phyloP scores from a whole-genome alignment of 2,797 vertebrate species.

The Coregonus ussuriensis region DNA sequence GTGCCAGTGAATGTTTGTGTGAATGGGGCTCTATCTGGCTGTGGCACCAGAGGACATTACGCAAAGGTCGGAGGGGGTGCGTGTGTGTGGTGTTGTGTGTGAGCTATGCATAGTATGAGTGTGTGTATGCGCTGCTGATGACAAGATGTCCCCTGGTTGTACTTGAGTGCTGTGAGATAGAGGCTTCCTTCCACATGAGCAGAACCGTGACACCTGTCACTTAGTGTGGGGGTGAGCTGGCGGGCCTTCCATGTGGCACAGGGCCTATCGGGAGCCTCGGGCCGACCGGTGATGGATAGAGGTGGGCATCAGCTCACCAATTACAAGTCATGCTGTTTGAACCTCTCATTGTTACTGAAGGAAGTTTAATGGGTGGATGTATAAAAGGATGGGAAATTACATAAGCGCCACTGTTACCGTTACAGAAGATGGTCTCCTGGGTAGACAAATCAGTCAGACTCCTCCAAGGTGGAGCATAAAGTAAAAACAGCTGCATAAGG shows the following conservation, averaged over 20 bases:
- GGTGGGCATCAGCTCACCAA: constrained; percentile 56
- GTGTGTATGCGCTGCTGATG: constrained; percentile 63
- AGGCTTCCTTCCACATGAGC: constrained; percentile 61
- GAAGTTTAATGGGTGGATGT: not conserved
- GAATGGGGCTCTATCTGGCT: constrained; percentile 44
- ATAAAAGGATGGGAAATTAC: not conserved
- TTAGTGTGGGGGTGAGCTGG: constrained; percentile 54
- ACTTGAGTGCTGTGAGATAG: constrained; percentile 71
- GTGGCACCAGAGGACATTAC: constrained; percentile 63
- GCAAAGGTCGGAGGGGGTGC: constrained; percentile 66
- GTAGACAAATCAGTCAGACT: constrained; percentile 14
- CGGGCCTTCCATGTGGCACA: constrained; percentile 39
- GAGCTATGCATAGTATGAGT: constrained; percentile 30
- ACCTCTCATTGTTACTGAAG: not conserved
- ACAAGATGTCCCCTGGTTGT: constrained; percentile 72
- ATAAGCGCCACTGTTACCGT: constrained; percentile 2
- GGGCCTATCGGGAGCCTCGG: constrained; percentile 57
- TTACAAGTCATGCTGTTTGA: constrained; percentile 33
- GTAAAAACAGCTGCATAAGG: constrained; percentile 39
- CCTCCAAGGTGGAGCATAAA: constrained; percentile 36
- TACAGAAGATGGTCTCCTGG: constrained; percentile 9
- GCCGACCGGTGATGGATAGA: constrained; percentile 62
- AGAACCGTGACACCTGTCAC: constrained; percentile 76
- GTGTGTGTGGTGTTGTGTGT: constrained; percentile 5
- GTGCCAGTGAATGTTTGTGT: constrained; percentile 69